A percentile compares a stretch with the other conserved stretches of the same genome.
Evolutionary conservation across 1,140 invertebrate species (phyloP).

Genomic region (Leptonema lineaticorne): DNA sequence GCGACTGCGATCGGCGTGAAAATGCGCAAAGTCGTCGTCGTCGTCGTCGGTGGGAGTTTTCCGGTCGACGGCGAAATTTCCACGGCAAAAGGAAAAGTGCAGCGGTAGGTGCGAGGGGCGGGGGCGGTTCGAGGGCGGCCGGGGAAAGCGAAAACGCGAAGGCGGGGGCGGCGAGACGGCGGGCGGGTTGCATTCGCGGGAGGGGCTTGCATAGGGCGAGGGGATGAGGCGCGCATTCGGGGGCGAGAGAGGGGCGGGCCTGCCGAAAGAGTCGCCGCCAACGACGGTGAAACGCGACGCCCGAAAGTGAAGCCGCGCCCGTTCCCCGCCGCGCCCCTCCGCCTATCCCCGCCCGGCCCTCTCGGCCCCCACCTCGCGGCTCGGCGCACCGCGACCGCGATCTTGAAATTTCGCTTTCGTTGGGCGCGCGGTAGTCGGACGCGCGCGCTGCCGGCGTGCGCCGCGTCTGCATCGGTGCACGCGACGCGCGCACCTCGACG

Average conservation of each 20-base stretch:
- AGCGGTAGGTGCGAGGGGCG: neutral
- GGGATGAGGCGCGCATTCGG: neutral
- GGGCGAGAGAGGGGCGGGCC: neutral
- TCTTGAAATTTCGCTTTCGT: conserved; percentile 61
- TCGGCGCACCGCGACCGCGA: too few relatives aligned
- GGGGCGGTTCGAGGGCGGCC: too few relatives aligned
- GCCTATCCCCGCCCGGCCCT: conserved; percentile 38
- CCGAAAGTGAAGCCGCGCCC: conserved; percentile 39
- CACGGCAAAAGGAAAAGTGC: neutral
- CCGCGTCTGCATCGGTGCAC: conserved; percentile 48
- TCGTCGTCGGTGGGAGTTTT: conserved; percentile 1
- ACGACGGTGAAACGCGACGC: conserved; percentile 40
- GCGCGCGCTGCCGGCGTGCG: conserved; percentile 55
- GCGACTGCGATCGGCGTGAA: too few relatives aligned
- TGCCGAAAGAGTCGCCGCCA: conserved; percentile 34
- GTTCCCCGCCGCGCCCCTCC: conserved; percentile 45
- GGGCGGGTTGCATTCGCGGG: too few relatives aligned
- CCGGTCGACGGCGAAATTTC: neutral
- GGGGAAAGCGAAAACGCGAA: too few relatives aligned
- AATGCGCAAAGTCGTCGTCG: too few relatives aligned
- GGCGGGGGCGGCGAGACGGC: too few relatives aligned
- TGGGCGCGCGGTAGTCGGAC: conserved; percentile 56
- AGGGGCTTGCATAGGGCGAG: too few relatives aligned
- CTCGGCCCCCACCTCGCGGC: conserved; percentile 45
- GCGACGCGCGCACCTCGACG: conserved; percentile 7